A percentile compares a stretch with the other conserved stretches of the same genome.
Conservation (phyloP, 2,888 invertebrate genomes). For the Ophraella communa region DNA sequence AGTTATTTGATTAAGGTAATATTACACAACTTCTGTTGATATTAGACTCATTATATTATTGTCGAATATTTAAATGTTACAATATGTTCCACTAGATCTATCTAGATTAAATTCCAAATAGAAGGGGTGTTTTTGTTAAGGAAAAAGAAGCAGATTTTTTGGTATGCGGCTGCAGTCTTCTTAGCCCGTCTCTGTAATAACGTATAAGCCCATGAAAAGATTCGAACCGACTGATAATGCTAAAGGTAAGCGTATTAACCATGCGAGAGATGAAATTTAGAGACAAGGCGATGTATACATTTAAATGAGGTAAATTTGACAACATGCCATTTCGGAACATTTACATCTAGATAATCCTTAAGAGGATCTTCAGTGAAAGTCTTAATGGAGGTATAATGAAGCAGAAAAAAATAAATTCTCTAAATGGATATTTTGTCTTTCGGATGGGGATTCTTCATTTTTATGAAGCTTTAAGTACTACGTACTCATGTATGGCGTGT, state of each 20-base stretch:
- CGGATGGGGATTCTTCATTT: conserved; percentile 1
- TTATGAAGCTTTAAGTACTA: conserved; percentile 3
- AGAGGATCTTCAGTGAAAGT: conserved; percentile 31
- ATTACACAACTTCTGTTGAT: too few species aligned
- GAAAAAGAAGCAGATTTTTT: too few species aligned
- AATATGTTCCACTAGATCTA: too few species aligned
- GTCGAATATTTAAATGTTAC: too few species aligned
- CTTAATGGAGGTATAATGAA: conserved; percentile 31
- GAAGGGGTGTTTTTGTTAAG: too few species aligned
- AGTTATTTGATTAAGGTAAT: too few species aligned
- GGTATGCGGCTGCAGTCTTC: background rate
- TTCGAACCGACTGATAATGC: conserved; percentile 28
- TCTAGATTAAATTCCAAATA: too few species aligned
- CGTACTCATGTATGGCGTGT: conserved; percentile 1
- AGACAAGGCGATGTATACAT: conserved; percentile 34
- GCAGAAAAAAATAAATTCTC: conserved; percentile 26
- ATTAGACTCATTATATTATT: too few species aligned
- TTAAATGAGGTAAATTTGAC: conserved; percentile 39
- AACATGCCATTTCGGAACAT: conserved; percentile 36
- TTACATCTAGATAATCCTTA: conserved; percentile 39
- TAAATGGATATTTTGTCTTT: conserved; percentile 16
- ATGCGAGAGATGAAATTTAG: conserved; percentile 32
- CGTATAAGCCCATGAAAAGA: conserved; percentile 26
- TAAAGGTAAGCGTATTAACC: conserved; percentile 27
- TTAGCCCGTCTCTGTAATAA: conserved; percentile 7